Evolutionary conservation across 2,888 invertebrate species (phyloP).

Genomic region (Beris morrisii): DNA sequence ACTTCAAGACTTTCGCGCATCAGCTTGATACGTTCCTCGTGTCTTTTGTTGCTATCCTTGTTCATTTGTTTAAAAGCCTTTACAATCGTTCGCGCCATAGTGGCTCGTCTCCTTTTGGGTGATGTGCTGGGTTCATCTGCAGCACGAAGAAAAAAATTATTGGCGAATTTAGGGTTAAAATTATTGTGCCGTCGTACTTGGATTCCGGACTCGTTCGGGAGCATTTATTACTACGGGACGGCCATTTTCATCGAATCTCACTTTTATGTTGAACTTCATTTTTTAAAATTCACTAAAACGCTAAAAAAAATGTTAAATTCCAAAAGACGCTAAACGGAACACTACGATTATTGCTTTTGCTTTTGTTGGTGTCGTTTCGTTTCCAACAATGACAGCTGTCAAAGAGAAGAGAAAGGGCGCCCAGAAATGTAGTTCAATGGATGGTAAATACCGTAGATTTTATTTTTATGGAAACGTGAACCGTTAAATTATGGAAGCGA

Average conservation of each 20-base stretch:
- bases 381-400: too few species aligned
- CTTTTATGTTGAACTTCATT: constrained; percentile 21
- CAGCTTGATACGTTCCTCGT: constrained; percentile 26
- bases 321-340: too few species aligned
- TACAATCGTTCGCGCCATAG: constrained; percentile 1
- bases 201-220: constrained; percentile 23
- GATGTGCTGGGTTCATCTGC: constrained; percentile 23
- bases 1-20: constrained; percentile 27
- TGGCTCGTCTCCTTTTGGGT: constrained; percentile 3
- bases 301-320: too few species aligned
- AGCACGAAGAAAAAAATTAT: background rate
- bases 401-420: too few species aligned
- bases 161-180: background rate
- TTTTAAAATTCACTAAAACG: background rate
- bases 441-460: too few species aligned
- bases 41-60: constrained; percentile 21
- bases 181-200: constrained; percentile 12
- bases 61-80: constrained; percentile 26
- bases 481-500: too few species aligned
- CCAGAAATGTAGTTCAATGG: too few species aligned
- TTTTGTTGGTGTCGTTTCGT: too few species aligned
- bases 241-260: constrained; percentile 26
- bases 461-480: too few species aligned
- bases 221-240: constrained; percentile 18
- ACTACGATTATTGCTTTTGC: too few species aligned